phyloP scores from a whole-genome alignment of 2,113 vertebrate genomes.

The rabbit (Oryctolagus cuniculus) region DNA sequence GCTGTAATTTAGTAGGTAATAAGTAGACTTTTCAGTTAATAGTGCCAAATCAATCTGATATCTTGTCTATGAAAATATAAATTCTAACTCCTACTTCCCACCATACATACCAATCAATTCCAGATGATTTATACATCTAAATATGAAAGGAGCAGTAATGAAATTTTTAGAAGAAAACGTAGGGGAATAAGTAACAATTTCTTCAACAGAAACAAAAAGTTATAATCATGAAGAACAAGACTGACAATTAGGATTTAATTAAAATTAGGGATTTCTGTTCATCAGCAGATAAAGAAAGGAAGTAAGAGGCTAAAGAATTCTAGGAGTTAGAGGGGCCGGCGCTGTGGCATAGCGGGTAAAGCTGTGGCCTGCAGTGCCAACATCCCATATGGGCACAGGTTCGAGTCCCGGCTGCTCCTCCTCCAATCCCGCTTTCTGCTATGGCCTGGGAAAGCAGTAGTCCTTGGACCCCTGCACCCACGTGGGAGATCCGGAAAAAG shows the following conservation, averaged over 20 bases:
- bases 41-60: neutral
- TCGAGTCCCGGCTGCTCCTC: too few species aligned
- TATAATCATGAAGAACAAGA: neutral
- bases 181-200: neutral
- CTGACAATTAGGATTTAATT: neutral
- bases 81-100: neutral
- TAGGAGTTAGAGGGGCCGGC: neutral
- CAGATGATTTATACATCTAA: neutral
- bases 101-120: neutral
- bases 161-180: neutral
- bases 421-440: too few species aligned
- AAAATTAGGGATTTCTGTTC: neutral
- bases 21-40: neutral
- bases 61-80: conserved; percentile 4
- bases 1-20: neutral
- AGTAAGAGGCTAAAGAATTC: neutral
- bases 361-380: too few species aligned
- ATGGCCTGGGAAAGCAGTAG: too few species aligned
- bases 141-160: neutral
- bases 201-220: neutral
- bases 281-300: neutral
- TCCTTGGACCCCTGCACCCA: too few species aligned
- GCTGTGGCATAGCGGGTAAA: too few species aligned
- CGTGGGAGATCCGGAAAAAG: too few species aligned
- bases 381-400: too few species aligned